Evolutionary conservation across 1,140 invertebrate species (phyloP).

Genomic region (Macrotrachela quadricornifera): DNA sequence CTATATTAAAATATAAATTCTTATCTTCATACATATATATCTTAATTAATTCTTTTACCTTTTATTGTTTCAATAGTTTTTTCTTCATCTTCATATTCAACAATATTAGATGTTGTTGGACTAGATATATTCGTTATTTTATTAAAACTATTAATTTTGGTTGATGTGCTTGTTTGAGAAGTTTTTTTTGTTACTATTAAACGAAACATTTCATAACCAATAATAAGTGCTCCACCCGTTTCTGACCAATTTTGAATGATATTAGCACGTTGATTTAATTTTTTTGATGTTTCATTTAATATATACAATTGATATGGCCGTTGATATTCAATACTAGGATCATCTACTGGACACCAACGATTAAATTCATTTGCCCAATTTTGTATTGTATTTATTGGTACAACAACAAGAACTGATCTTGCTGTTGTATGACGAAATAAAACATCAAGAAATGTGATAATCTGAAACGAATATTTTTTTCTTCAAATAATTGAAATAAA

Average conservation of each 20-base stretch:
- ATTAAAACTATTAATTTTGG: constrained; percentile 55
- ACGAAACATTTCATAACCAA: constrained; percentile 87
- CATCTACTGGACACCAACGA: constrained; percentile 59
- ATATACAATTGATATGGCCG: constrained; percentile 67
- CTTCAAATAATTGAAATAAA: constrained; percentile 28
- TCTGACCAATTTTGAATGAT: constrained; percentile 49
- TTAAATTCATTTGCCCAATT: constrained; percentile 96
- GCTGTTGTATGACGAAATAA: constrained; percentile 72
- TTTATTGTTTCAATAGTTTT: too few species aligned
- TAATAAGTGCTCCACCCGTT: constrained; percentile 68
- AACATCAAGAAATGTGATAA: constrained; percentile 82
- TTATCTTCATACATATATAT: too few species aligned
- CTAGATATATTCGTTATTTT: constrained; percentile 11
- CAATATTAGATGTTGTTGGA: too few species aligned
- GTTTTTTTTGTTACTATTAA: constrained; percentile 46
- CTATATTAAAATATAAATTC: constrained; percentile 28
- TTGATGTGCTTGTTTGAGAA: constrained; percentile 34
- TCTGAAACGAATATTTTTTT: constrained; percentile 13
- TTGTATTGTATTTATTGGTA: constrained; percentile 94
- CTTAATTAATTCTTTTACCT: too few species aligned
- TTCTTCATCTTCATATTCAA: too few species aligned
- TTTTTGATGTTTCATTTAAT: constrained; percentile 80
- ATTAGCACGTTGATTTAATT: constrained; percentile 49
- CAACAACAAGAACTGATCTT: constrained; percentile 74
- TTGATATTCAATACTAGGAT: constrained; percentile 25